These are phyloP conservation scores for Phrynocephalus guinanensis DNA, from an alignment of 2,797 vertebrate species.

Conservation along the genomic window DNA sequence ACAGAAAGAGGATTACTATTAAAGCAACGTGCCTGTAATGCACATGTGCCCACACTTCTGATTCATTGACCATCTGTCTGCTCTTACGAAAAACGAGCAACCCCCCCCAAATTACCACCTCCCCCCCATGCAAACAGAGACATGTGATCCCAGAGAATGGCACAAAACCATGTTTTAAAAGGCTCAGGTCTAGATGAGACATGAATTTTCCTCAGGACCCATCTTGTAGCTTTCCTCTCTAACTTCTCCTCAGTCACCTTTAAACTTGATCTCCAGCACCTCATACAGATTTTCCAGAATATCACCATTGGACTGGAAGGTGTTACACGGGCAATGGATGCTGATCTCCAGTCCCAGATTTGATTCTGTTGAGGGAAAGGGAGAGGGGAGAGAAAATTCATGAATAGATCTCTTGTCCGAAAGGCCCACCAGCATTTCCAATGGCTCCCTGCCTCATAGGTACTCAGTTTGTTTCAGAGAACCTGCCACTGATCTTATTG, in stretches of 20 bases:
- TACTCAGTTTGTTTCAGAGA: neutral
- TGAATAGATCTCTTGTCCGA: constrained; percentile 42
- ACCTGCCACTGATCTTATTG: neutral
- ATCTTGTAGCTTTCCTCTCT: constrained; percentile 4
- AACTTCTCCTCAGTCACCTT: constrained; percentile 81
- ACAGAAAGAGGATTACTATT: neutral
- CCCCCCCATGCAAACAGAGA: constrained; percentile 22
- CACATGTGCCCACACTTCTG: constrained; percentile 8
- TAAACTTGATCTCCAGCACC: constrained; percentile 95
- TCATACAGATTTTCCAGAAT: constrained; percentile 91
- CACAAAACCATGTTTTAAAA: neutral
- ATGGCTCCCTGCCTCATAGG: neutral
- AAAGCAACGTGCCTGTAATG: neutral
- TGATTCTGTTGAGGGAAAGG: constrained; percentile 84
- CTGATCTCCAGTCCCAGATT: constrained; percentile 96
- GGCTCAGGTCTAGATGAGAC: neutral
- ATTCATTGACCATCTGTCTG: neutral
- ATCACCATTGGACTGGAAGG: constrained; percentile 92
- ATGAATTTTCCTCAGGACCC: constrained; percentile 15
- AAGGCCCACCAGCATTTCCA: constrained; percentile 11
- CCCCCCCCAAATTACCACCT: neutral
- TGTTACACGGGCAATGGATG: constrained; percentile 96
- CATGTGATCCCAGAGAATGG: neutral
- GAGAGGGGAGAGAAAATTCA: neutral
- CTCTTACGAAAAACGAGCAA: neutral